These are phyloP conservation scores for Phaethornis superciliosus DNA, from an alignment of 2,113 vertebrate genomes.

Conservation along the genomic window DNA sequence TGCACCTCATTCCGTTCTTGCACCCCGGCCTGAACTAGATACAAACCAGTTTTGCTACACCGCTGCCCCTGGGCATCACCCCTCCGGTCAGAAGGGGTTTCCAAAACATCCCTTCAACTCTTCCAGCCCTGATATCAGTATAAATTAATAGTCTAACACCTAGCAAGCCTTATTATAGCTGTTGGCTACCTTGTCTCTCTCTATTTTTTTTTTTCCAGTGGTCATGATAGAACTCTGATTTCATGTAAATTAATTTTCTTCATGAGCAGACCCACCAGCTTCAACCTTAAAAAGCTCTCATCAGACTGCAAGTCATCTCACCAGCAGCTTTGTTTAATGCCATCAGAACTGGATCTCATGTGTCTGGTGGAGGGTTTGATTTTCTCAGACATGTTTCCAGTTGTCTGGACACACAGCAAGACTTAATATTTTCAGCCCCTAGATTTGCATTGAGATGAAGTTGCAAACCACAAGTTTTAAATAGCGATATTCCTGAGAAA, in stretches of 20 bases:
- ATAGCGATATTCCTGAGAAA: background rate
- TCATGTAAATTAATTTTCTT: background rate
- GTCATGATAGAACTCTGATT: background rate
- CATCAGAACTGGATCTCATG: background rate
- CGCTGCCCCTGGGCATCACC: accelerated
- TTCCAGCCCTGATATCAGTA: background rate
- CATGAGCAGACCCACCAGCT: background rate
- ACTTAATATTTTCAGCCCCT: background rate
- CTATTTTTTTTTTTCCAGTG: background rate
- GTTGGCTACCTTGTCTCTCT: background rate
- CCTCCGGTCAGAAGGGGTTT: background rate
- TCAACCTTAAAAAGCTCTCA: background rate
- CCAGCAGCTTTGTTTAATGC: background rate
- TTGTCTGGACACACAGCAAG: background rate
- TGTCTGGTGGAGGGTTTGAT: background rate
- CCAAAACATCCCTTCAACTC: background rate
- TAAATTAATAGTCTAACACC: background rate
- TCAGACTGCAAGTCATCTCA: background rate
- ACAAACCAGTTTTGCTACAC: background rate
- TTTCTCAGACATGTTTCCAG: background rate
- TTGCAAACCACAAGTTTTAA: background rate
- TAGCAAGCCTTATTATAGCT: background rate
- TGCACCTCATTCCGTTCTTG: background rate
- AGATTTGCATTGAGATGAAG: background rate
- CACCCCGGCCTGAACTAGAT: background rate